Conservation (phyloP, 2,797 vertebrate species). For the Morelia viridis region DNA sequence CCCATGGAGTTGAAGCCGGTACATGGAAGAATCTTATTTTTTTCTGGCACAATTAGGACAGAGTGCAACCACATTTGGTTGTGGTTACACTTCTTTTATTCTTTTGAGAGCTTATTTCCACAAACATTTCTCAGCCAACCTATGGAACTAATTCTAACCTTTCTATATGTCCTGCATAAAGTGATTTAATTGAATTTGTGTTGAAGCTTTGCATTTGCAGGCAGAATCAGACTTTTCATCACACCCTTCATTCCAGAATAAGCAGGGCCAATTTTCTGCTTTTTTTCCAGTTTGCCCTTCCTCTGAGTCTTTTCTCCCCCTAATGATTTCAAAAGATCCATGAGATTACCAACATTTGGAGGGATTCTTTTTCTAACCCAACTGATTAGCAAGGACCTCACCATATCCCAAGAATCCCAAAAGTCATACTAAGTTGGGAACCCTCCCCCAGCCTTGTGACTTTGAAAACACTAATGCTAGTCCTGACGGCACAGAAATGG, state of each 20-base stretch:
- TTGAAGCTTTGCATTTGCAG: neutral
- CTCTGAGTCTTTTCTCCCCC: neutral
- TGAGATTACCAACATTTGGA: neutral
- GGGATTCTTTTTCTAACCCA: neutral
- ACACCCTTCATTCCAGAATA: neutral
- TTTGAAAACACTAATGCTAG: neutral
- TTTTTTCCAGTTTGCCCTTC: no score
- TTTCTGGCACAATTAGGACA: conserved; percentile 6
- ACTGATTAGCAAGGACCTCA: neutral
- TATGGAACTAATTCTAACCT: neutral
- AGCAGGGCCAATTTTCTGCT: neutral
- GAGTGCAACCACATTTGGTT: neutral
- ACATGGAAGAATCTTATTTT: neutral
- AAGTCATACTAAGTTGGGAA: neutral
- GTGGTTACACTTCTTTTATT: neutral
- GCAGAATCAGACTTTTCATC: neutral
- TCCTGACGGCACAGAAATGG: neutral
- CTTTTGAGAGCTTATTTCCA: neutral
- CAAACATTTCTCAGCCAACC: neutral
- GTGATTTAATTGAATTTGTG: neutral
- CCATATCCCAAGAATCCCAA: neutral
- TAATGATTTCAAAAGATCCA: neutral
- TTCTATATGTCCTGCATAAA: neutral
- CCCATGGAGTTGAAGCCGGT: conserved; percentile 30
- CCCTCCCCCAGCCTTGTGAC: neutral